Evolutionary conservation across 2,797 vertebrate species (phyloP), one percentile per base, ranked within the genome.

Genomic region (Ptychadena robeensis): DNA sequence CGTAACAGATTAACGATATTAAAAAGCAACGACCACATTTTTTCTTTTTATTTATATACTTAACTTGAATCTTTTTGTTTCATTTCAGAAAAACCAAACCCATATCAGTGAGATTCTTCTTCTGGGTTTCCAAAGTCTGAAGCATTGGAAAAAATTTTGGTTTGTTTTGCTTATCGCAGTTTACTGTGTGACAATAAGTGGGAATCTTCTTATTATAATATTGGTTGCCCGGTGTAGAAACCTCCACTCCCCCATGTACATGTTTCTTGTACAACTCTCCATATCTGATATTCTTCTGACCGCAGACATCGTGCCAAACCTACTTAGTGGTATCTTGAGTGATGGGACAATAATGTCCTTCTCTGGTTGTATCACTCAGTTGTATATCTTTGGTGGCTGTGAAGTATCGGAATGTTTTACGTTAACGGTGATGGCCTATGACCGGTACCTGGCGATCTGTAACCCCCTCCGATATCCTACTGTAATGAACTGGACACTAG

Each of bases 401-500:
- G 88, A 87, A 40, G 86, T 87, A n/a, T 88, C 88, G 0, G 89
- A 90, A 37, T 90, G 87, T 35, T 81, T 91, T 0, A 81, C 90
- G 14, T 34, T 91, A 81, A 87, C 87, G 0, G 85, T 79, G 74
- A 89, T 90, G 88, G 25, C 87, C 88, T 64, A 88, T 82, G 88
- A 88, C 61, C 63, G 85, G 32, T 89, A 89, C 70, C 64, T 89
- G 38, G 88, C 88, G 38, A 57, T 90, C 82, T 90, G 89, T 32
- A 85, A 86, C 0, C 88, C 90, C 25, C 69, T 91, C 69, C 85
- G 11, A 4, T 90, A 90, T 31, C 81, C 86, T 2, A 37, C 86
- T 32, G 75, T 90, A 72, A 88, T 90, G 88, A 86, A 25, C 2
- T 73, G 81, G 0, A 28, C 65, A 10, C 27, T 88, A 59, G 87